Evolutionary conservation across 2,797 vertebrate species (phyloP), one percentile per base, ranked within the genome.

Genomic region (Anas capensis): DNA sequence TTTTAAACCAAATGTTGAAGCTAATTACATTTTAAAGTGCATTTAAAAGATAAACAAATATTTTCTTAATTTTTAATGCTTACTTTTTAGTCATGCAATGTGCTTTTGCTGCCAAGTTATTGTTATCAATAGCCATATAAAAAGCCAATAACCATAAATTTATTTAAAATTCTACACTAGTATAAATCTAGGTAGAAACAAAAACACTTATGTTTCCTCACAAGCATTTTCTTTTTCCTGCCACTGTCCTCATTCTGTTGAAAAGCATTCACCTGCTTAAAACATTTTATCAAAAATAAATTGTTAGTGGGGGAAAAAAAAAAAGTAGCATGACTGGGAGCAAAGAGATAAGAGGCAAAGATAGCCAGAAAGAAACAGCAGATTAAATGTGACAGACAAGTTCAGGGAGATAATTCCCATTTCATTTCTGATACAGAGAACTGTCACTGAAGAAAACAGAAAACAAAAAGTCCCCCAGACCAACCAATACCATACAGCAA

Each of bases 361-460:
- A 95, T 20, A 90, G 24, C 26, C 15, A 64, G 57, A 29, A 87
- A 89, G 26, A 94, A 93, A 49, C 4, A 54, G 44, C 5, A 57
- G 82, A 92, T 85, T 78, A 73, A 76, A 91, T 36, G 46, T 78
- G 86, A 83, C 86, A 87, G 90, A 60, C 73, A 89, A 92, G 82
- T 54, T 90, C 71, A 82, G 53, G n/a, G 83, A 95, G 90, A 69
- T 84, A 90, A 96, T 87, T 56, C 40, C 61, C 57, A 72, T 87
- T 96, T 92, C 72, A 58, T 91, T 95, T 92, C 64, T 94, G 40
- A 85, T 93, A 81, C 77, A 93, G 54, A 40, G 29, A 90, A 57
- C 38, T 80, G 51, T 57, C 82, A 83, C 44, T 56, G 54, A 82
- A 86, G 82, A 65, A 76, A 92, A 78, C 0, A 5, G 57, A 78